phyloP scores from a whole-genome alignment of 2,797 vertebrate species.

The Chromobotia macracanthus region DNA sequence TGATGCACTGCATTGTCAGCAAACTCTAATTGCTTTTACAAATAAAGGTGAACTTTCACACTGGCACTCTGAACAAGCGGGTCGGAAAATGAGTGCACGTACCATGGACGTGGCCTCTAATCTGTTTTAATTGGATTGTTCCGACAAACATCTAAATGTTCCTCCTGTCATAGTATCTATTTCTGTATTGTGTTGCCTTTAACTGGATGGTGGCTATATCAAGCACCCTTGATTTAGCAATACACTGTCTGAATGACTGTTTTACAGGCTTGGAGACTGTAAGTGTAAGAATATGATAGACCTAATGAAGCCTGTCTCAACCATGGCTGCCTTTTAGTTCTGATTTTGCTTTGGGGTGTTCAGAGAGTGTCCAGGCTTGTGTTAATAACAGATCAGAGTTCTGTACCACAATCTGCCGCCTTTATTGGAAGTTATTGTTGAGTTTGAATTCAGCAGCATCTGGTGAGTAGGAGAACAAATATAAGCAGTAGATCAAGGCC shows the following conservation, averaged over 20 bases:
- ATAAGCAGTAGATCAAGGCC: conserved; percentile 34
- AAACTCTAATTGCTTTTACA: conserved; percentile 26
- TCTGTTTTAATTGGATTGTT: conserved; percentile 36
- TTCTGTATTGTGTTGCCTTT: conserved; percentile 16
- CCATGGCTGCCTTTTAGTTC: neutral
- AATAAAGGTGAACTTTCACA: conserved; percentile 29
- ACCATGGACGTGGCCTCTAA: conserved; percentile 18
- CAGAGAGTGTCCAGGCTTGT: conserved; percentile 3
- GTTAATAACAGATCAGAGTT: conserved; percentile 19
- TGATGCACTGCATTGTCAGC: neutral
- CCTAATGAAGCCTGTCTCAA: neutral
- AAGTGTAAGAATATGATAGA: neutral
- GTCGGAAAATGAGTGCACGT: neutral
- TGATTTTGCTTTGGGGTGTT: conserved; percentile 5
- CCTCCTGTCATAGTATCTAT: conserved; percentile 3
- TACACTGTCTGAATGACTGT: no score
- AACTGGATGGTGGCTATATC: conserved; percentile 16
- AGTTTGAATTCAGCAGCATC: conserved; percentile 39
- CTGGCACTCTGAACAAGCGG: neutral
- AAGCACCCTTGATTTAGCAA: no score
- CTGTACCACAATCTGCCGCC: neutral
- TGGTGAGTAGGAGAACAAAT: conserved; percentile 30
- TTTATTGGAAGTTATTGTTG: conserved; percentile 13
- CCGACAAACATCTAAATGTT: conserved; percentile 5
- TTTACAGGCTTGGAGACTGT: neutral